A percentile compares a stretch with the other conserved stretches of the same genome.
phyloP scores from a whole-genome alignment of 2,113 vertebrate genomes.

The Otocyon megalotis region DNA sequence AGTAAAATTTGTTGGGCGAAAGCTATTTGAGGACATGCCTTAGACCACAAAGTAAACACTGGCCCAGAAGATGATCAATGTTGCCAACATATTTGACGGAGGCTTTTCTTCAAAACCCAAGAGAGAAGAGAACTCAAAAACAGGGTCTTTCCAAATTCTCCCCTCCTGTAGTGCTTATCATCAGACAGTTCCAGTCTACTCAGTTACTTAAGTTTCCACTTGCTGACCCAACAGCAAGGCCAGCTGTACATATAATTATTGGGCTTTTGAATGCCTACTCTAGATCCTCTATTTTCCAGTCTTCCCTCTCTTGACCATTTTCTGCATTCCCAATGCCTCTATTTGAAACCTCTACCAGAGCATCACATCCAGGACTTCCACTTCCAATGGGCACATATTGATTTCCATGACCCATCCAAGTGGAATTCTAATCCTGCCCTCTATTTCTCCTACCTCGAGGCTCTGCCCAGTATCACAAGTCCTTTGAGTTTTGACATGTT shows the following conservation, averaged over 20 bases:
- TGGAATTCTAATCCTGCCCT: background rate
- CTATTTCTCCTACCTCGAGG: background rate
- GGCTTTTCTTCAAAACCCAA: conserved; percentile 22
- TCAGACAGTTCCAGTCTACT: background rate
- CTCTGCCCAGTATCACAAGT: background rate
- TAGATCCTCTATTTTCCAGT: background rate
- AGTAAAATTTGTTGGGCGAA: conserved; percentile 52
- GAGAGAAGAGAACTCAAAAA: background rate
- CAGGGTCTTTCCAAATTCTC: background rate
- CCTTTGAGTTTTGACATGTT: background rate
- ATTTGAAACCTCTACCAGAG: background rate
- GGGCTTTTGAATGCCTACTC: background rate
- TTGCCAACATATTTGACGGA: background rate
- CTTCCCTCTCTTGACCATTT: background rate
- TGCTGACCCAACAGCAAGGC: background rate
- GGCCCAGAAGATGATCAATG: background rate
- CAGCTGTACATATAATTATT: background rate
- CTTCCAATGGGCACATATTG: background rate
- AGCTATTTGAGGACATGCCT: background rate
- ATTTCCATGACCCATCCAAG: background rate
- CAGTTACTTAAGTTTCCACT: background rate
- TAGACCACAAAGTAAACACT: background rate
- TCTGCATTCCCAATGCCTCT: background rate
- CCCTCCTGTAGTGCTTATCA: fast-evolving
- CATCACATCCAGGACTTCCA: background rate